phyloP scores from a whole-genome alignment of 2,797 vertebrate species.

The Sebastiscus albofasciatus region DNA sequence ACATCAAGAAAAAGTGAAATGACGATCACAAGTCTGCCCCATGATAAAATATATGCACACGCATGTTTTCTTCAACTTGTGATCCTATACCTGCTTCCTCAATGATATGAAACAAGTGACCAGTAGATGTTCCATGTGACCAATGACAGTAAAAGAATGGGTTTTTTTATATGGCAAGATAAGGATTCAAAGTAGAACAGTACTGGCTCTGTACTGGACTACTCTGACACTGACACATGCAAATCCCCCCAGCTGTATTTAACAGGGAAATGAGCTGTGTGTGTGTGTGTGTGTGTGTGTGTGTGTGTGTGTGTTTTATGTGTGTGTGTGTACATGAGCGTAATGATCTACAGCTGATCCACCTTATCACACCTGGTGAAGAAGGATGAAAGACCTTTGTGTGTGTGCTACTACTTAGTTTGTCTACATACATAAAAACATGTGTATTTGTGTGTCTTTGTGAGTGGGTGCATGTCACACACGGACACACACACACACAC shows the following conservation, averaged over 20 bases:
- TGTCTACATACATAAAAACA: not conserved
- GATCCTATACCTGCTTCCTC: not conserved
- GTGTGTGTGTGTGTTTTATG: not conserved
- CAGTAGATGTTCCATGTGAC: slow-evolving; percentile 1
- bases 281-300: not conserved
- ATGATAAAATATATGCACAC: not conserved
- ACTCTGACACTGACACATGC: slow-evolving; percentile 58
- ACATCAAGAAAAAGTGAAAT: not conserved
- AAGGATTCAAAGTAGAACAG: slow-evolving; percentile 74
- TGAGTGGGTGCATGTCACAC: not conserved
- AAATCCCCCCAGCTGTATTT: slow-evolving; percentile 73
- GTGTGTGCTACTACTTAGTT: not conserved
- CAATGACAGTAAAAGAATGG: slow-evolving; percentile 14
- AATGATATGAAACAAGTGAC: not conserved
- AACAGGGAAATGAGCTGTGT: slow-evolving; percentile 70
- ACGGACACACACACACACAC: not conserved
- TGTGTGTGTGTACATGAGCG: not conserved
- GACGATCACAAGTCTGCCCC: not conserved
- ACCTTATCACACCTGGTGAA: slow-evolving; percentile 9
- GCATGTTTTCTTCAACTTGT: not conserved
- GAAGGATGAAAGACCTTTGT: slow-evolving; percentile 8
- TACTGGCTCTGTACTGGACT: slow-evolving; percentile 32
- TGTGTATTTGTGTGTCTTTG: not conserved
- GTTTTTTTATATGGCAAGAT: slow-evolving; percentile 42
- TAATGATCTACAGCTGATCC: slow-evolving; percentile 6